A percentile compares a stretch with the other conserved stretches of the same genome.
Conservation (phyloP, 2,797 vertebrate genomes). For the Huso huso region DNA sequence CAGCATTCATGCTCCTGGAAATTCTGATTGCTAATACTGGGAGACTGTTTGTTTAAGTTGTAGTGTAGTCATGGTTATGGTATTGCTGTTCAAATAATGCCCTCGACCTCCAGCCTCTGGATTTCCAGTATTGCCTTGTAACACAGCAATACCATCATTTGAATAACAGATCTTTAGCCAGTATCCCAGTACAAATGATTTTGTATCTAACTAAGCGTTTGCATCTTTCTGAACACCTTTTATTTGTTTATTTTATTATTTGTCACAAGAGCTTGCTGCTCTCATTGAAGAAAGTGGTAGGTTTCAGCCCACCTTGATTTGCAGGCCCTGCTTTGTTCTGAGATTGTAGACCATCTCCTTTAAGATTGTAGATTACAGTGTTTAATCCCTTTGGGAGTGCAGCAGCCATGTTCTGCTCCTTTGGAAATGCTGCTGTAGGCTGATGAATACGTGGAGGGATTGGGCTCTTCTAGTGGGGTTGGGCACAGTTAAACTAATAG, state of each 20-base stretch:
- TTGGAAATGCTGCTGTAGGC: constrained; percentile 1
- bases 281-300: not conserved
- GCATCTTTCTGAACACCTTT: not conserved
- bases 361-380: not conserved
- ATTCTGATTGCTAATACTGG: constrained; percentile 13
- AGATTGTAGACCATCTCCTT: not conserved
- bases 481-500: not conserved
- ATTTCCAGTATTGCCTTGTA: too few relatives aligned
- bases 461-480: not conserved
- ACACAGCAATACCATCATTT: too few relatives aligned
- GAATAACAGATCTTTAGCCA: too few relatives aligned
- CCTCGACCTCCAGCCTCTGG: too few relatives aligned
- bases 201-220: not conserved
- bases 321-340: not conserved
- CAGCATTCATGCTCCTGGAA: not conserved
- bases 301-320: not conserved
- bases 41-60: constrained; percentile 15
- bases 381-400: not conserved
- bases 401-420: not conserved
- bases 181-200: not conserved
- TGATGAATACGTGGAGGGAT: not conserved
- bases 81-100: not conserved
- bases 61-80: not conserved
- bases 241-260: not conserved
- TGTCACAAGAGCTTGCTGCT: not conserved